A percentile compares a stretch with the other conserved stretches of the same genome.
Conservation (phyloP, 2,888 invertebrate species). For the Drosophila recens region DNA sequence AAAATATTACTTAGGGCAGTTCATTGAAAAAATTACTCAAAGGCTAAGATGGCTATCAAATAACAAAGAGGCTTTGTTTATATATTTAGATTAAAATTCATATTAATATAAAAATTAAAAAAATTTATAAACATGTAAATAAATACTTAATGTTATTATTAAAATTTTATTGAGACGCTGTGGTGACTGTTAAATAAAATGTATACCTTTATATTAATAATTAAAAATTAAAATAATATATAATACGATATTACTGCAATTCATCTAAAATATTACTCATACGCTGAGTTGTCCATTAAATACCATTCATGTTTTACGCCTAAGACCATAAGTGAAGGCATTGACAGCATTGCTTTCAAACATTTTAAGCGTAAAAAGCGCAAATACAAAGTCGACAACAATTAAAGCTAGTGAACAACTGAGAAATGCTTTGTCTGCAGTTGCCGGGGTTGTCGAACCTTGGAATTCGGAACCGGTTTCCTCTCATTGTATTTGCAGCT, state of each 20-base stretch:
- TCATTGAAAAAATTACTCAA: too few species aligned
- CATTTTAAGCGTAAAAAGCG: constrained; percentile 1
- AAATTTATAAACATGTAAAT: too few species aligned
- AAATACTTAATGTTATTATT: too few species aligned
- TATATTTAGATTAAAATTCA: too few species aligned
- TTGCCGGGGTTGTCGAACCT: constrained; percentile 24
- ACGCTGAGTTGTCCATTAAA: background rate
- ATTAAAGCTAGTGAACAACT: constrained; percentile 18
- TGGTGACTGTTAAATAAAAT: too few species aligned
- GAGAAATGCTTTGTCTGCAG: constrained; percentile 22
- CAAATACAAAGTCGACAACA: background rate
- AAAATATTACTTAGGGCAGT: too few species aligned
- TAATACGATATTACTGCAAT: background rate
- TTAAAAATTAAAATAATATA: too few species aligned
- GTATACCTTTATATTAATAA: too few species aligned
- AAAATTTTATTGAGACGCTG: too few species aligned
- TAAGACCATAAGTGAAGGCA: constrained; percentile 4
- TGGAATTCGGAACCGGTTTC: constrained; percentile 10
- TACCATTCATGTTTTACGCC: background rate
- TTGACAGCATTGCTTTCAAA: constrained; percentile 2
- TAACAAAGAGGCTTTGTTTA: too few species aligned
- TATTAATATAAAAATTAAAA: too few species aligned
- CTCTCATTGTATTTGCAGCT: background rate
- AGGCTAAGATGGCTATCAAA: too few species aligned
- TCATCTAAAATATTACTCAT: constrained; percentile 10